Evolutionary conservation across 1,140 invertebrate genomes (phyloP).

Genomic region (Dermatophagoides farinae): DNA sequence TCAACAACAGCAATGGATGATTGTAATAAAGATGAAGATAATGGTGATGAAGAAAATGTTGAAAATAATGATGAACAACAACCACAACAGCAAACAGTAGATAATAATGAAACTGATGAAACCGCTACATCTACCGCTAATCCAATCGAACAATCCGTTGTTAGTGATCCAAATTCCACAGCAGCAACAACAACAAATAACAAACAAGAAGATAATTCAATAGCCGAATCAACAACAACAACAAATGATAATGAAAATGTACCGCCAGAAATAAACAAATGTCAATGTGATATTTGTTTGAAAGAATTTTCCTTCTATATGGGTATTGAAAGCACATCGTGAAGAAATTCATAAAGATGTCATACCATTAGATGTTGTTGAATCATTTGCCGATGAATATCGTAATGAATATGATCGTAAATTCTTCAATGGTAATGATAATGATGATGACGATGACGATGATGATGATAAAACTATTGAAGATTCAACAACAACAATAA

Average conservation of each 20-base stretch:
- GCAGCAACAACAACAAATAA: too few relatives aligned
- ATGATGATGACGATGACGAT: conserved; percentile 11
- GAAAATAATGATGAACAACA: conserved; percentile 8
- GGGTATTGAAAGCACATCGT: conserved; percentile 82
- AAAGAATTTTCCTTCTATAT: conserved; percentile 86
- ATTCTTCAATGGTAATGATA: conserved; percentile 31
- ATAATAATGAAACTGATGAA: conserved; percentile 15
- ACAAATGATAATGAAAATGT: conserved; percentile 15
- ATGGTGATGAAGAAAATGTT: not conserved
- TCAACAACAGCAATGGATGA: too few relatives aligned
- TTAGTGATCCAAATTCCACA: too few relatives aligned
- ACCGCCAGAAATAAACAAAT: conserved; percentile 44
- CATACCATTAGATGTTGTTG: conserved; percentile 65
- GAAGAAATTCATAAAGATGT: conserved; percentile 81
- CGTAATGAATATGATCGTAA: conserved; percentile 65
- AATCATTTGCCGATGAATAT: conserved; percentile 74
- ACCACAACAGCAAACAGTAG: conserved; percentile 14
- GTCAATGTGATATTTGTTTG: conserved; percentile 63
- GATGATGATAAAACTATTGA: conserved; percentile 29
- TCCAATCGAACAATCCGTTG: too few relatives aligned
- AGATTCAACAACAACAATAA: conserved; percentile 33
- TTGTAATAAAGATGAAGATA: conserved; percentile 11
- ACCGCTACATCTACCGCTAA: too few relatives aligned
- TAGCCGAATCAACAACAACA: conserved; percentile 7
- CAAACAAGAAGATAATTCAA: not conserved